Conservation (phyloP, 2,888 invertebrate species). For the Coecobrya sp. region DNA sequence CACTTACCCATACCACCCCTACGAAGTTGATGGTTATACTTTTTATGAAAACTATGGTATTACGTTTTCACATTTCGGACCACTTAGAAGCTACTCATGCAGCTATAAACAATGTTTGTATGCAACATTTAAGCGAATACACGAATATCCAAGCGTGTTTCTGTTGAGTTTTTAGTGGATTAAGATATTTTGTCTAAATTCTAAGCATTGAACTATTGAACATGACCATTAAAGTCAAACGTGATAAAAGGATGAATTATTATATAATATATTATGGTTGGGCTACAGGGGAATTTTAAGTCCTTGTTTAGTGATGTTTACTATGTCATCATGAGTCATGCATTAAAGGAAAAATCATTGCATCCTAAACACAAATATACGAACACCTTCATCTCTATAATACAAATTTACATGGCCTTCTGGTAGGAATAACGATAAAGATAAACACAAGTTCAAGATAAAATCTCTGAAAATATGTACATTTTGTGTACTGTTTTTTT, state of each 20-base stretch:
- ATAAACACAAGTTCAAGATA: constrained; percentile 9
- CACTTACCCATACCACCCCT: neutral
- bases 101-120: too few relatives aligned
- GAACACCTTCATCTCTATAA: too few relatives aligned
- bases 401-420: neutral
- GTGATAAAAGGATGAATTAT: neutral
- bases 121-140: too few relatives aligned
- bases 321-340: constrained; percentile 15
- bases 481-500: neutral
- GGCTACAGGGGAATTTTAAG: neutral
- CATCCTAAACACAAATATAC: neutral
- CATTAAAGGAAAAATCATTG: neutral
- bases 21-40: too few relatives aligned
- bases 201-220: too few relatives aligned
- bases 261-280: neutral
- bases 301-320: neutral
- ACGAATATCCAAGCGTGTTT: neutral
- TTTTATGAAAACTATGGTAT: too few relatives aligned
- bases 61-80: too few relatives aligned
- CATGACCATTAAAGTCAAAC: constrained; percentile 18
- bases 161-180: neutral
- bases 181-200: constrained; percentile 5
- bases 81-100: too few relatives aligned
- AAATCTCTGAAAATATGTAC: neutral
- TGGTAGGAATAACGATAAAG: neutral